Conservation (phyloP, 2,888 invertebrate genomes). For the Morinoia aosen region DNA sequence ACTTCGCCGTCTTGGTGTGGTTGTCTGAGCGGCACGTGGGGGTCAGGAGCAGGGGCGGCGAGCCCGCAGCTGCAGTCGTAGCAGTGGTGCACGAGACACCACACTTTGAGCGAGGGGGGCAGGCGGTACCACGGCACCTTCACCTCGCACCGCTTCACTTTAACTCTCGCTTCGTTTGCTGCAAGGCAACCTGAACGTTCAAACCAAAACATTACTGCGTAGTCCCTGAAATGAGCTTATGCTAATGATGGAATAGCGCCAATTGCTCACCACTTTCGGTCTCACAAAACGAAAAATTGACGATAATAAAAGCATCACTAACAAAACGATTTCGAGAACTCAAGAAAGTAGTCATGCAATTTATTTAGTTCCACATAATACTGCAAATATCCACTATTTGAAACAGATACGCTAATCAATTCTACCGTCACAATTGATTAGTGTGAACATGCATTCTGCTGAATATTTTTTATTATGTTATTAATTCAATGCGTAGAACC, state of each 20-base stretch:
- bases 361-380: too few relatives aligned
- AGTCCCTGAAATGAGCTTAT: neutral
- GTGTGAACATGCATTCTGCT: too few relatives aligned
- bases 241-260: neutral
- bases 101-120: constrained; percentile 61
- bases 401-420: too few relatives aligned
- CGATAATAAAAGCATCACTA: neutral
- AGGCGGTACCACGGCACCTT: constrained; percentile 66
- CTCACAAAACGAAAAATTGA: neutral
- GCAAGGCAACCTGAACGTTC: neutral
- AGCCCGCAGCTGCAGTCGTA: constrained; percentile 64
- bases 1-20: neutral
- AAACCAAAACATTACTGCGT: neutral
- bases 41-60: constrained; percentile 3
- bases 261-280: neutral
- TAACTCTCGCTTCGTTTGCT: neutral
- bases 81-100: constrained; percentile 66
- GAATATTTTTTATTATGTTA: too few relatives aligned
- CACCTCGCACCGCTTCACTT: constrained; percentile 49
- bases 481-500: too few relatives aligned
- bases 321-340: neutral
- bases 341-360: neutral
- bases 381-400: too few relatives aligned
- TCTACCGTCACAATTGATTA: too few relatives aligned
- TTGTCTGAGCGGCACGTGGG: neutral